Conservation (phyloP, 2,888 invertebrate genomes). For the Ectobius pallidus region DNA sequence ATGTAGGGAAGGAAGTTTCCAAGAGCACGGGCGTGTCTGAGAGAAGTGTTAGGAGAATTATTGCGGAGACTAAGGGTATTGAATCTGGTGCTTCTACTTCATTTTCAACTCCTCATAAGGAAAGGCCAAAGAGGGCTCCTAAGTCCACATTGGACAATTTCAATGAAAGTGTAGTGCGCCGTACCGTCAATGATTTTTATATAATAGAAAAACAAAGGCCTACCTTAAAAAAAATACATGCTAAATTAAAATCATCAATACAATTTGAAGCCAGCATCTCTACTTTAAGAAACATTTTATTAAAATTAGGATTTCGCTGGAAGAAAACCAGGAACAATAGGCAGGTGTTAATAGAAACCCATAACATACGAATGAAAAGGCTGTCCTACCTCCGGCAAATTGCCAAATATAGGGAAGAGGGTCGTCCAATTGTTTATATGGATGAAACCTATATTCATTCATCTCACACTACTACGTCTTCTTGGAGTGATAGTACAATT, state of each 20-base stretch:
- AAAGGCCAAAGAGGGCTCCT: background rate
- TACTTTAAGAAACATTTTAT: background rate
- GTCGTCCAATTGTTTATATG: background rate
- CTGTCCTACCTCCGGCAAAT: background rate
- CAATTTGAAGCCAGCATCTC: background rate
- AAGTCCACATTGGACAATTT: background rate
- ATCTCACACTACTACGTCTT: too few relatives aligned
- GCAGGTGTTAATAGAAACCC: background rate
- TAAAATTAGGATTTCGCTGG: background rate
- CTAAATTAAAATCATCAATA: background rate
- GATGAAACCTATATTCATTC: too few relatives aligned
- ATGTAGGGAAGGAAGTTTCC: too few relatives aligned
- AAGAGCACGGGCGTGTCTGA: too few relatives aligned
- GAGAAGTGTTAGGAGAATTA: background rate
- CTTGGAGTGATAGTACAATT: too few relatives aligned
- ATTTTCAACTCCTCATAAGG: background rate
- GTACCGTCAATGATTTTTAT: background rate
- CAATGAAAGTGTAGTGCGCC: background rate
- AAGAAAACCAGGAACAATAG: background rate
- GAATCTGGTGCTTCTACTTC: background rate
- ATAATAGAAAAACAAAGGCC: background rate
- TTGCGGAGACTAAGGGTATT: background rate
- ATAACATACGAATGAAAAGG: background rate
- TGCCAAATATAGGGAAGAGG: background rate
- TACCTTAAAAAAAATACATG: background rate